A percentile compares a stretch with the other conserved stretches of the same genome.
phyloP scores from a whole-genome alignment of 2,797 vertebrate species.

The Tapera naevia region DNA sequence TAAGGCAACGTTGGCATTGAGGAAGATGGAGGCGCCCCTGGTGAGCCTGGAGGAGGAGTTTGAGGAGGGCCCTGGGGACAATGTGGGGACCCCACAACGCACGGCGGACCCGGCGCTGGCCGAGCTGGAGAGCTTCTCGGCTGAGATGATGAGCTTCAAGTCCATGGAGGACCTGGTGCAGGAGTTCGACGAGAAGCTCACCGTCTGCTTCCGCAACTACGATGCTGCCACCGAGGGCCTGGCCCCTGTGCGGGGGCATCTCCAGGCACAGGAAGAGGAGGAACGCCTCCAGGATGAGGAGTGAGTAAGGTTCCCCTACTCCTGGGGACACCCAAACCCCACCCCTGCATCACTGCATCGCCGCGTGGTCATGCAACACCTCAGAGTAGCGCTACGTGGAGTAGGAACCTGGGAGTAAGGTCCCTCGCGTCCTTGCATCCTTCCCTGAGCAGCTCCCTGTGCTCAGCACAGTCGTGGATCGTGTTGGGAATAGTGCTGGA shows the following conservation, averaged over 20 bases:
- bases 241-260: constrained; percentile 74
- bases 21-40: constrained; percentile 59
- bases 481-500: fast-evolving
- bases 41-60: constrained; percentile 67
- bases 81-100: background rate
- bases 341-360: background rate
- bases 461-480: background rate
- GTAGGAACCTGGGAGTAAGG: background rate
- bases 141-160: constrained; percentile 72
- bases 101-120: background rate
- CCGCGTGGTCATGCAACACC: fast-evolving
- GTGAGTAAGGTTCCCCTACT: constrained; percentile 14
- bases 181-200: constrained; percentile 88
- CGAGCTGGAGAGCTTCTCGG: constrained; percentile 67
- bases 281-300: constrained; percentile 63
- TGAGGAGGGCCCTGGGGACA: background rate
- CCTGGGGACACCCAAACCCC: background rate
- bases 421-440: background rate
- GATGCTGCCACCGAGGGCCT: constrained; percentile 82
- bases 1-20: fast-evolving
- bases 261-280: constrained; percentile 58
- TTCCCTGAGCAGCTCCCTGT: too few species aligned
- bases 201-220: constrained; percentile 89
- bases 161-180: constrained; percentile 75
- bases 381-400: background rate